These are phyloP conservation scores for Cochlearius cochlearius DNA, from an alignment of 2,113 vertebrate genomes.

Conservation along the genomic window DNA sequence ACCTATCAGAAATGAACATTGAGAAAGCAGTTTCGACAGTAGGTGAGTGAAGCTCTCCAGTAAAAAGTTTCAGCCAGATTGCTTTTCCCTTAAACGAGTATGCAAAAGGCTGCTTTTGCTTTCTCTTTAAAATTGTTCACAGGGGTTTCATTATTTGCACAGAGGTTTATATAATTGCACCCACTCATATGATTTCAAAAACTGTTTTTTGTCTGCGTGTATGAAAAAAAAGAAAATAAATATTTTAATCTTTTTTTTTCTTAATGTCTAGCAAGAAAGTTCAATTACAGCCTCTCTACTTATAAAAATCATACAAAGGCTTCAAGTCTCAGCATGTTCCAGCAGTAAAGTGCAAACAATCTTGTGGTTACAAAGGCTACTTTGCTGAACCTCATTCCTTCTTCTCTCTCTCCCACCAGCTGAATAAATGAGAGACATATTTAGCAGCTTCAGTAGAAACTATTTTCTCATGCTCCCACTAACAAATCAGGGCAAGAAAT, in stretches of 20 bases:
- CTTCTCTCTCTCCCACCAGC: slow-evolving; percentile 41
- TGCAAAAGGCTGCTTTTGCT: neutral
- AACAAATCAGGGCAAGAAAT: slow-evolving; percentile 41
- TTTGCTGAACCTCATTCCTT: slow-evolving; percentile 52
- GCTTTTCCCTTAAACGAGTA: slow-evolving; percentile 7
- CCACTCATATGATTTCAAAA: slow-evolving; percentile 36
- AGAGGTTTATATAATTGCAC: slow-evolving; percentile 23
- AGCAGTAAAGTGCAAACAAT: slow-evolving; percentile 51
- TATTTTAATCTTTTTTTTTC: slow-evolving; percentile 52
- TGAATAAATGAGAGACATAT: slow-evolving; percentile 65
- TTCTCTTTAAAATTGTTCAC: slow-evolving; percentile 15
- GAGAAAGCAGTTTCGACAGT: neutral
- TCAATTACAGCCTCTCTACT: slow-evolving; percentile 46
- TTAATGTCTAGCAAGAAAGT: slow-evolving; percentile 51
- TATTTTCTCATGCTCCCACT: slow-evolving; percentile 59
- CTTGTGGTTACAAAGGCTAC: slow-evolving; percentile 50
- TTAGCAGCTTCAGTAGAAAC: slow-evolving; percentile 46
- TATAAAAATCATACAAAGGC: slow-evolving; percentile 53
- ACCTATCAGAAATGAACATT: neutral
- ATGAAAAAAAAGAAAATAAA: slow-evolving; percentile 39
- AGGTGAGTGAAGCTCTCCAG: neutral
- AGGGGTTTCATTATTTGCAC: slow-evolving; percentile 25
- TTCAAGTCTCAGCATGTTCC: slow-evolving; percentile 45
- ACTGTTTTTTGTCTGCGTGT: neutral
- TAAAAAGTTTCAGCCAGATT: neutral